phyloP scores from a whole-genome alignment of 2,113 vertebrate genomes.

The Dicaeum eximium region DNA sequence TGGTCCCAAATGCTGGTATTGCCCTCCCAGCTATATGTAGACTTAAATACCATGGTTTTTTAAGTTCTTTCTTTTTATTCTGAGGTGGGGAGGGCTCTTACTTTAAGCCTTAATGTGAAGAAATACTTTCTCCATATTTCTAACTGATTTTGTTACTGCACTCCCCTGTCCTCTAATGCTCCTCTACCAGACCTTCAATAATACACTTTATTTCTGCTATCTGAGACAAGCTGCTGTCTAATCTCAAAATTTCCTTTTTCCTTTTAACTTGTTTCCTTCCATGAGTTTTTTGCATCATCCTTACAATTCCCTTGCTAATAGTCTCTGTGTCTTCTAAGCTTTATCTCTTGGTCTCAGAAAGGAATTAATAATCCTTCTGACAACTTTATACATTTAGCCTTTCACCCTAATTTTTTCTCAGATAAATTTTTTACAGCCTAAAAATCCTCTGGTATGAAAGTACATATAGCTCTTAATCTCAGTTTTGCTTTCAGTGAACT shows the following conservation, averaged over 20 bases:
- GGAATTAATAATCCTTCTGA: conserved; percentile 7
- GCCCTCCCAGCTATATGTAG: not conserved
- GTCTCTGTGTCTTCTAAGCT: not conserved
- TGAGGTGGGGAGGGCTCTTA: not conserved
- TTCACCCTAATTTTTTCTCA: not conserved
- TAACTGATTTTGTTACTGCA: not conserved
- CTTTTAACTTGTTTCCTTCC: not conserved
- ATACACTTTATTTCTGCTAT: not conserved
- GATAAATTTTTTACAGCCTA: not conserved
- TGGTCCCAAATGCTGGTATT: not conserved
- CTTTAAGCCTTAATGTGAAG: not conserved
- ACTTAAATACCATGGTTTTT: not conserved
- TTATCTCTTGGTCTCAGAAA: conserved; percentile 33
- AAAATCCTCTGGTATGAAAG: not conserved
- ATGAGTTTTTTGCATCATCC: not conserved
- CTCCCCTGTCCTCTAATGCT: not conserved
- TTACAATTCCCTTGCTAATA: not conserved
- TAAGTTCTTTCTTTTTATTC: not conserved
- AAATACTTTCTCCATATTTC: not conserved
- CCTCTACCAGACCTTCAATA: not conserved
- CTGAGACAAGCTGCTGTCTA: not conserved
- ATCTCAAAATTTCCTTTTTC: not conserved
- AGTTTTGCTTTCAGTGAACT: not conserved
- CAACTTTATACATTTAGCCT: not conserved
- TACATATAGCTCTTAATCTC: not conserved